phyloP scores from a whole-genome alignment of 2,797 vertebrate species.

The Pseudocheirus occidentalis region DNA sequence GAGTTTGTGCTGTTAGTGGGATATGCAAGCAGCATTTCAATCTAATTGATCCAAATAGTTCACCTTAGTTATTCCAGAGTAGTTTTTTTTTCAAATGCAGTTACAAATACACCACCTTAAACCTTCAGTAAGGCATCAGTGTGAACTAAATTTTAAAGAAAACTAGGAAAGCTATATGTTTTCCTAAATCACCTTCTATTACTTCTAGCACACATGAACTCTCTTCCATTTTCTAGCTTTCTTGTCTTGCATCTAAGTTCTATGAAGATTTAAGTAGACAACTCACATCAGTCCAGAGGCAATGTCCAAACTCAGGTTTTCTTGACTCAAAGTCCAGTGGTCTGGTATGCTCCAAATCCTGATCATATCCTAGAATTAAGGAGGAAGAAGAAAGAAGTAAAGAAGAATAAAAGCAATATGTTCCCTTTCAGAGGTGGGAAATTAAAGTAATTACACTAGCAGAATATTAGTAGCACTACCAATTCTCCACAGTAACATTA shows the following conservation, averaged over 20 bases:
- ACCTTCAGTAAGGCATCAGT: neutral
- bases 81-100: neutral
- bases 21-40: neutral
- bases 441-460: neutral
- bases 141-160: neutral
- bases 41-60: neutral
- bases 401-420: neutral
- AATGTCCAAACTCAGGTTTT: neutral
- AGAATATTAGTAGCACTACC: neutral
- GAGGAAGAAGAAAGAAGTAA: too few species aligned
- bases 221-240: neutral
- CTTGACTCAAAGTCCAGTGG: too few species aligned
- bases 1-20: neutral
- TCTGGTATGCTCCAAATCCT: neutral
- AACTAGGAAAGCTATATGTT: neutral
- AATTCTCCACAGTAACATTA: neutral
- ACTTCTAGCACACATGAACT: neutral
- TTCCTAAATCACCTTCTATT: neutral
- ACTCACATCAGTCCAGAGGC: neutral
- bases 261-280: neutral
- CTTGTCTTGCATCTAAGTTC: neutral
- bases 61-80: neutral
- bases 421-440: neutral
- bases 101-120: neutral
- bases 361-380: too few species aligned